Percentiles rank a stretch among this genome's conserved stretches.
Conservation (phyloP, 2,888 invertebrate species). For the Cinara cedri region DNA sequence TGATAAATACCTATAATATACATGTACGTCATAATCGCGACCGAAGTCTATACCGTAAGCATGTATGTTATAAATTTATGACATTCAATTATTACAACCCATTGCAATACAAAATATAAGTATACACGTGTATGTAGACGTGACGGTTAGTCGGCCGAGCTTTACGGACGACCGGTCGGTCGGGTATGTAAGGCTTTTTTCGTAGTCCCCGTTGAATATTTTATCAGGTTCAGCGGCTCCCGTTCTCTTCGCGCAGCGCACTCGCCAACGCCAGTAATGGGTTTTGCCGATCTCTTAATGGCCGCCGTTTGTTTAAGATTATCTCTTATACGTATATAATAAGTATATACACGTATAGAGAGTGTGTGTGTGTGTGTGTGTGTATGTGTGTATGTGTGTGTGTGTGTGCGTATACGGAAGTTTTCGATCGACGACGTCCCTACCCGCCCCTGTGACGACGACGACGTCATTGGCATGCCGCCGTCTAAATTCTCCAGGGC, state of each 20-base stretch:
- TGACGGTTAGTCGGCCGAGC: too few relatives aligned
- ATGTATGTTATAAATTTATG: too few relatives aligned
- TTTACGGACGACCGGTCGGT: not conserved
- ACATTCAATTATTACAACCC: too few relatives aligned
- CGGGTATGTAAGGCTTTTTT: constrained; percentile 29
- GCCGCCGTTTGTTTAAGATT: constrained; percentile 53
- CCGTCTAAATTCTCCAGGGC: constrained; percentile 43
- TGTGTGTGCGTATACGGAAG: too few relatives aligned
- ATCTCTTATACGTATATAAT: constrained; percentile 31
- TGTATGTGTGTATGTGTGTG: too few relatives aligned
- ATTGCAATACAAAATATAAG: not conserved
- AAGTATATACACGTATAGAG: too few relatives aligned
- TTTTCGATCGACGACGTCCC: not conserved
- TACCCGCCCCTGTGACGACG: not conserved
- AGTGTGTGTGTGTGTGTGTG: too few relatives aligned
- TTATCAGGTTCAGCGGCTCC: constrained; percentile 19
- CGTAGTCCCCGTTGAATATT: constrained; percentile 47
- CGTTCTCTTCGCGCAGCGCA: not conserved
- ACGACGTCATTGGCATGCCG: constrained; percentile 36
- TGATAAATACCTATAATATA: too few relatives aligned
- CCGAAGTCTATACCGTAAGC: too few relatives aligned
- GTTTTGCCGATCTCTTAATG: constrained; percentile 51
- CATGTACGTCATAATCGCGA: too few relatives aligned
- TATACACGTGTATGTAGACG: too few relatives aligned
- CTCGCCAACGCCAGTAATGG: constrained; percentile 49